Evolutionary conservation across 2,888 invertebrate species (phyloP), one percentile per base, ranked within the genome.

Genomic region (Tuta absoluta): DNA sequence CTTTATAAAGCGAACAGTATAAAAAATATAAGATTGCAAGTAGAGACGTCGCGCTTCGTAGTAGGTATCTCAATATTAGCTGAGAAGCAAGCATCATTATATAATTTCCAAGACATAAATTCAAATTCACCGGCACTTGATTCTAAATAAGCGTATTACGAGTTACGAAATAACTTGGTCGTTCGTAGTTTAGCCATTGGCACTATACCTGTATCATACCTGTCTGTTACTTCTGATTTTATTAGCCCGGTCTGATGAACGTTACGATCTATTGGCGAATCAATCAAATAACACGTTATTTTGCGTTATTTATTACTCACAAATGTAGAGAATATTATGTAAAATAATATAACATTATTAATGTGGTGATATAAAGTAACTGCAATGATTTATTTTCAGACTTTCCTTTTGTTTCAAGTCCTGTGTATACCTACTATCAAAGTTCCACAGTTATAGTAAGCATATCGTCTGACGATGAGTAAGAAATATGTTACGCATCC

Each of bases 401-500:
- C 33, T 33, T 33, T 33, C 33, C 33, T 33, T 8, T 10, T 33
- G n/a, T 4, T 1, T n/a, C 17, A 1, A 45, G 45, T 17, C 17
- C n/a, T 45, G 41, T 41, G 28, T 2, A 28, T 28, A 28, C 28
- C 41, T 14, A 41, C 14, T 41, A 0, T 41, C 14, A 38, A 3
- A 38, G 38, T 38, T 41, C 41, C 41, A 21, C 23, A 24, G 4
- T 53, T 7, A 53, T 53, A 24, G 51, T 23, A 24, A 12, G n/a
- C 23, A 23, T 21, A 28, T 53, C 57, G 28, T 28, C 24, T 14
- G 28, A 48, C 83, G 45, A 61, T 83, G 83, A 84, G 78, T 85
- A 82, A 82, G 72, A 75, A 71, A 65, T 65, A 71, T 71, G 76
- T 83, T 80, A 81, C 80, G 78, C 81, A 80, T 73, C 68, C 63